Evolutionary conservation across 2,888 invertebrate genomes (phyloP), one percentile per base, ranked within the genome.

Genomic region (Drosophila buzzatii): DNA sequence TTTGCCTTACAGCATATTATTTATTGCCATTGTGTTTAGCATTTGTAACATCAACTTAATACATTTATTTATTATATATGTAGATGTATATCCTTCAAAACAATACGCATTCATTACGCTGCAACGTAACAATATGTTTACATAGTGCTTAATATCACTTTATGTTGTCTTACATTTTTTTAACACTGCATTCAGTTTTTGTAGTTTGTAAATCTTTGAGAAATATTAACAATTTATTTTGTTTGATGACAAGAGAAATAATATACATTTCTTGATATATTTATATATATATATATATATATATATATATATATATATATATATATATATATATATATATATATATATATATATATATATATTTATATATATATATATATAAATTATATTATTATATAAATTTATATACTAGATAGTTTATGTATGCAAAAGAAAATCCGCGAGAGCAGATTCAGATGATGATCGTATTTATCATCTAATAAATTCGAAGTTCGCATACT

Each of bases 131-230:
- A 89, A 86, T 79, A 76, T 79, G 74, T 71, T 89, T 89, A 86
- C 79, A 89, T 84, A 86, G 85, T 89, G 85, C 75, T 84, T 76
- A 84, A 84, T 85, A 85, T 85, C 85, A 85, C 85, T 85, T 89
- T 77, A 33, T 56, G 61, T 58, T 70, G 62, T 71, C 72, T 76
- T 71, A 65, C 39, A 49, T 70, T 67, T 58, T 45, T 53, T 37
- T 18, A 64, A 64, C 59, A 64, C 75, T 75, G 49, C 45, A 60
- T 62, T 57, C 64, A 31, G 35, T 60, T 68, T 71, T 66, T 71
- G 53, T 66, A 53, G 53, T 67, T 75, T 75, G 58, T 75, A 85
- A 77, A 71, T 78, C 56, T 78, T 81, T 74, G 72, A 82, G 83
- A 86, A 75, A 74, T 61, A 72, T 79, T 75, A 89, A 89, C 89